Evolutionary conservation across 2,797 vertebrate genomes (phyloP).

Genomic region (Capromys pilorides): DNA sequence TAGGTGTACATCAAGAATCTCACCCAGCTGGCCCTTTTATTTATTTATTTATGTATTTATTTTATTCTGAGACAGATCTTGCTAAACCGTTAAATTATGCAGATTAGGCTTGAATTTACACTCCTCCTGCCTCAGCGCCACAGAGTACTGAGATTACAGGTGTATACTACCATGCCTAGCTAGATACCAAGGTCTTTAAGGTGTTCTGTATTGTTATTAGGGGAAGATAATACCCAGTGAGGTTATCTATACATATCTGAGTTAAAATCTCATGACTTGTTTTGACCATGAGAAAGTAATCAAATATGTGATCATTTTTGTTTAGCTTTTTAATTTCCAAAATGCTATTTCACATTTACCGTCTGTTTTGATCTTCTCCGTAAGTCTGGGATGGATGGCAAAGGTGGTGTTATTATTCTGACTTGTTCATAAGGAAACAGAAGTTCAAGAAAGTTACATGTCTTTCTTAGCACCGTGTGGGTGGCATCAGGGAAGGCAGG

Average conservation of each 20-base stretch:
- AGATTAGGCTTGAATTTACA: background rate
- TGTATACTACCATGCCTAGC: background rate
- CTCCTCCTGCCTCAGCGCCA: background rate
- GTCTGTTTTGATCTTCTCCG: constrained; percentile 43
- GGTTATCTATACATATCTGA: constrained; percentile 18
- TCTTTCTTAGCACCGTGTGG: background rate
- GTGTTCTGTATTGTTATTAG: constrained; percentile 8
- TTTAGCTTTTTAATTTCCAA: constrained; percentile 60
- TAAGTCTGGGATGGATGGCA: background rate
- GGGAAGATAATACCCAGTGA: constrained; percentile 28
- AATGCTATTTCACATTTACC: constrained; percentile 15
- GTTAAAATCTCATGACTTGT: constrained; percentile 30
- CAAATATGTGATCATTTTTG: constrained; percentile 15
- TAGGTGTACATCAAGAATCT: background rate
- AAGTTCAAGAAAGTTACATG: constrained; percentile 9
- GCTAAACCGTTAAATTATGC: background rate
- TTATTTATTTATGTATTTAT: no score
- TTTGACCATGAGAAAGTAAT: constrained; percentile 53
- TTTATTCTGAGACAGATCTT: background rate
- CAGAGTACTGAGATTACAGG: background rate
- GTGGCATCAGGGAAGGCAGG: background rate
- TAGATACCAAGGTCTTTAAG: background rate
- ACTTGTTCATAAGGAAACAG: constrained; percentile 45
- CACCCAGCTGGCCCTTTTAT: background rate
- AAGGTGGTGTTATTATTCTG: constrained; percentile 8